Evolutionary conservation across 1,140 invertebrate species (phyloP), one percentile per base, ranked within the genome.

Genomic region (Diorhabda elongata): DNA sequence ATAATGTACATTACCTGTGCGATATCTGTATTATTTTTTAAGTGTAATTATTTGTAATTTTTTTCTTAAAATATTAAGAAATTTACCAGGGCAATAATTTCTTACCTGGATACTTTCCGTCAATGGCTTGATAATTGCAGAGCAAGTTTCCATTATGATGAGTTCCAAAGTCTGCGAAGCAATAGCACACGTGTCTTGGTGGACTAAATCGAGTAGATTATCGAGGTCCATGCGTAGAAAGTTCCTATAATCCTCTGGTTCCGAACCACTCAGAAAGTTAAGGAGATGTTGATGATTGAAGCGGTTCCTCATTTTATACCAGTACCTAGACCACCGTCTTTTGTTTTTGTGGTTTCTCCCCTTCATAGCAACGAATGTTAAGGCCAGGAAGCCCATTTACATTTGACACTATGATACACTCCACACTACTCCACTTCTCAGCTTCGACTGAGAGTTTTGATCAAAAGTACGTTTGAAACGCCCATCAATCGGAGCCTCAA

Each of bases 221-320:
- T 52, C 45, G 8, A 52, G 2, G 45, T 52, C 8, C 45, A 52
- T 52, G 5, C 45, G 5, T 9, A 52, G 8, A 64, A 59, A 74
- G 26, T 70, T 72, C 61, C 64, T 64, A 59, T 65, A 74, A 59
- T 70, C 70, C 56, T 72, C 58, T 61, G 70, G 67, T 68, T 70
- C 58, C 44, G 71, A 41, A 45, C 4, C 44, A 7, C 66, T 2
- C 0, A 71, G 42, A 42, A 57, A 67, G 5, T 56, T 11, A 3
- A 71, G 41, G 8, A 71, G 59, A 42, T 63, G 52, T 67, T 68
- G 3, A 9, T 67, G 45, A 4, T 26, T 52, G 42, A 66, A 66
- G 52, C 64, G 52, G 52, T 57, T 57, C 42, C 64, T 66, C 64
- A 66, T 7, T 42, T 66, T 66, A 26, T 66, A 57, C 58, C 64